A percentile compares a stretch with the other conserved stretches of the same genome.
These are phyloP conservation scores for Diachasma alloeum DNA, from an alignment of 1,140 invertebrate genomes.

Conservation along the genomic window DNA sequence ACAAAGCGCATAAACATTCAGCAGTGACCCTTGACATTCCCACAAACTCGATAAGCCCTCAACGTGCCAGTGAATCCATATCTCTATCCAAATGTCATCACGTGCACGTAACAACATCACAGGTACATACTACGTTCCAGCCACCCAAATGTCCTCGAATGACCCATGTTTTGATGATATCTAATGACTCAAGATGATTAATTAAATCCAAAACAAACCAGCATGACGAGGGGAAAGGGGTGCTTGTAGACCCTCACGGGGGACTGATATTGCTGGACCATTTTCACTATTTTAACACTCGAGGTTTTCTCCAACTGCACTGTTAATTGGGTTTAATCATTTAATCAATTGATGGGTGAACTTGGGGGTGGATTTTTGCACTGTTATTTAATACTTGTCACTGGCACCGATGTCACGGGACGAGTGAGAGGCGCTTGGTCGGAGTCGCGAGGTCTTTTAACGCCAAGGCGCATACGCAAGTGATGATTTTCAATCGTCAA, in stretches of 20 bases:
- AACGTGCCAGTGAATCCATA: no score
- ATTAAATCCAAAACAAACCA: slow-evolving; percentile 75
- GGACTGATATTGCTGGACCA: slow-evolving; percentile 97
- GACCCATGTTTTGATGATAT: neutral
- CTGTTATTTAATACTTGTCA: neutral
- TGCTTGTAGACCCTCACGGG: slow-evolving; percentile 96
- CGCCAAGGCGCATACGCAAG: neutral
- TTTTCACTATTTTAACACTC: slow-evolving; percentile 81
- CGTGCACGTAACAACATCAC: no score
- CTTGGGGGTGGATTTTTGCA: neutral
- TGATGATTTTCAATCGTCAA: neutral
- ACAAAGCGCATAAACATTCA: no score
- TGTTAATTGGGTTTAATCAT: neutral
- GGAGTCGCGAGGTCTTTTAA: neutral
- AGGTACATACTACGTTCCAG: no score
- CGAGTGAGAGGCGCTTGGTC: neutral
- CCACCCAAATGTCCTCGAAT: neutral
- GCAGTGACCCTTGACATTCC: no score
- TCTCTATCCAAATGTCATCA: no score
- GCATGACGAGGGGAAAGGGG: slow-evolving; percentile 96
- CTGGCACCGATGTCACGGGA: neutral
- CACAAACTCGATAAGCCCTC: no score
- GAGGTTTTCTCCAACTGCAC: neutral
- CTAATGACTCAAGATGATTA: slow-evolving; percentile 26
- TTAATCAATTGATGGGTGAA: neutral